These are phyloP conservation scores for Cliona cf. orientalis DNA, from an alignment of 37 sponge, comb jelly and placozoan species.

Conservation along the genomic window DNA sequence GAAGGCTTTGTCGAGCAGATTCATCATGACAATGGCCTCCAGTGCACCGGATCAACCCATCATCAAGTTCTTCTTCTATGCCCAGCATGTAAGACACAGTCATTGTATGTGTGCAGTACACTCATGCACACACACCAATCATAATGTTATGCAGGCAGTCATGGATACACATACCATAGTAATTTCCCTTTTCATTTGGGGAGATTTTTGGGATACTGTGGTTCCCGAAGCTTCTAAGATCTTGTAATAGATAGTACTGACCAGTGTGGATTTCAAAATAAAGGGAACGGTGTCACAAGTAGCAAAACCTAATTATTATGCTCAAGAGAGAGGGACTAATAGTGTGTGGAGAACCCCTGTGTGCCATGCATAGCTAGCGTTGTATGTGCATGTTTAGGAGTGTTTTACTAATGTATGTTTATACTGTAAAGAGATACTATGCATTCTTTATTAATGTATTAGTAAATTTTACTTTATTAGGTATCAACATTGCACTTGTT, in stretches of 20 bases:
- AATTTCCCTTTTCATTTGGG: neutral
- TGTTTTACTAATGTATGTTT: no score
- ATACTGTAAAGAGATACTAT: no score
- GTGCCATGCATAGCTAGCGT: no score
- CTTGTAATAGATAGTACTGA: neutral
- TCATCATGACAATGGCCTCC: conserved; percentile 88
- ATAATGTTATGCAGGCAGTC: neutral
- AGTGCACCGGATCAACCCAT: conserved; percentile 75
- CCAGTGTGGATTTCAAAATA: neutral
- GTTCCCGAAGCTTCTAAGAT: no score
- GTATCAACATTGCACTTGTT: conserved; percentile 70
- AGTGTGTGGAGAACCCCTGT: no score
- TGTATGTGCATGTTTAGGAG: no score
- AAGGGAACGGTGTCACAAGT: neutral
- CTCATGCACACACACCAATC: neutral
- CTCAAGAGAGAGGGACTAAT: no score
- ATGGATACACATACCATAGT: neutral
- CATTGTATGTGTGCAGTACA: neutral
- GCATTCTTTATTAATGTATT: no score
- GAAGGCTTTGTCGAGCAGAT: conserved; percentile 43
- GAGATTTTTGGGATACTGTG: no score
- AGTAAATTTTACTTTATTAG: no score
- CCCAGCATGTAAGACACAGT: conserved; percentile 77
- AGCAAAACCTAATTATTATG: no score
- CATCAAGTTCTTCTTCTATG: conserved; percentile 87